phyloP scores from a whole-genome alignment of 2,888 invertebrate genomes.

The Calliphora vomitoria region DNA sequence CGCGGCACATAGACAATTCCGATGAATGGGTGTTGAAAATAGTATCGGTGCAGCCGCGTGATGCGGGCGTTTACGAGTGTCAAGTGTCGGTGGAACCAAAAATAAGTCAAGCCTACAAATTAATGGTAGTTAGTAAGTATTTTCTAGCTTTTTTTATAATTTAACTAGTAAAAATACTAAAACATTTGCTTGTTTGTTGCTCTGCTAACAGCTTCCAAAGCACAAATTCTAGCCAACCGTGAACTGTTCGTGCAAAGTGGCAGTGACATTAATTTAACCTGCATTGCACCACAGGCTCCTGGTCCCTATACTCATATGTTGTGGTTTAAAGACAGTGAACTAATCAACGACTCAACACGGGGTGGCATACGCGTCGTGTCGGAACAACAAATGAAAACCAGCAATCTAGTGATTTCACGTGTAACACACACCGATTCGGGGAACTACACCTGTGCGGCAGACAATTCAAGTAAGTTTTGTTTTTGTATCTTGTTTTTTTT shows the following conservation, averaged over 20 bases:
- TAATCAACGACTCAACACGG: slow-evolving; percentile 93
- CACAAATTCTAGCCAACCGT: slow-evolving; percentile 93
- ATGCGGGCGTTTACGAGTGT: slow-evolving; percentile 90
- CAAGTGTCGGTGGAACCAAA: slow-evolving; percentile 92
- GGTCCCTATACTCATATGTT: slow-evolving; percentile 90
- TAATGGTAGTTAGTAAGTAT: slow-evolving; percentile 88
- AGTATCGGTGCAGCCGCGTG: slow-evolving; percentile 88
- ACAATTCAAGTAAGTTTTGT: slow-evolving; percentile 88
- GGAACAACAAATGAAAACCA: slow-evolving; percentile 93
- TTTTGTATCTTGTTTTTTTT: neutral
- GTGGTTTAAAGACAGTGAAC: slow-evolving; percentile 93
- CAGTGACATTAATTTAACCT: slow-evolving; percentile 96
- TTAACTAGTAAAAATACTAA: neutral
- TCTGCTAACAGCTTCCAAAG: slow-evolving; percentile 90
- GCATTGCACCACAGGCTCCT: slow-evolving; percentile 91
- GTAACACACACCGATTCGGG: slow-evolving; percentile 86
- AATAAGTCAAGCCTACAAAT: slow-evolving; percentile 88
- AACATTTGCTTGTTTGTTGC: slow-evolving; percentile 11
- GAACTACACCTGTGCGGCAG: slow-evolving; percentile 95
- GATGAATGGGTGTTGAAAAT: slow-evolving; percentile 91
- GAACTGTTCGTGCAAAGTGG: slow-evolving; percentile 95
- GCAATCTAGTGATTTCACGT: slow-evolving; percentile 93
- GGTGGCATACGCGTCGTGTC: slow-evolving; percentile 95
- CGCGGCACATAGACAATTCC: slow-evolving; percentile 89
- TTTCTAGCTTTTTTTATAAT: neutral